A percentile compares a stretch with the other conserved stretches of the same genome.
Conservation (phyloP, 2,888 invertebrate genomes). For the Dyspetes luteomarginatus region DNA sequence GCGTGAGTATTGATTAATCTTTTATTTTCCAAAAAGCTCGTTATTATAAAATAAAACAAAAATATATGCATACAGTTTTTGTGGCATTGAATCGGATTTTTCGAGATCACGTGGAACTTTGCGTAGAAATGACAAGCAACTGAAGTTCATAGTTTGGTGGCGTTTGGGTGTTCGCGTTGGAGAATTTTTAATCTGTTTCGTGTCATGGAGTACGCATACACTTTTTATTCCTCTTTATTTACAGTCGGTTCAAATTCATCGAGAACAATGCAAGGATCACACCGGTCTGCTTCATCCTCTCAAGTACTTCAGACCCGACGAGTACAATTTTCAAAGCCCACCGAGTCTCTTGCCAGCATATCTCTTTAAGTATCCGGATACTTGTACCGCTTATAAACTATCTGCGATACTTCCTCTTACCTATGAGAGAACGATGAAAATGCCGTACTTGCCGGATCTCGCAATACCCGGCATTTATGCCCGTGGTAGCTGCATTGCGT, state of each 20-base stretch:
- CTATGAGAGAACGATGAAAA: slow-evolving; percentile 84
- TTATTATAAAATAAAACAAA: no score
- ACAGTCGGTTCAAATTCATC: slow-evolving; percentile 86
- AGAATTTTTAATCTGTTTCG: not conserved
- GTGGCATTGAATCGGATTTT: no score
- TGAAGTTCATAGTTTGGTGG: no score
- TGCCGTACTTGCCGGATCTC: slow-evolving; percentile 85
- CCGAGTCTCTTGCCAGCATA: slow-evolving; percentile 82
- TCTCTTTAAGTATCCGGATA: slow-evolving; percentile 84
- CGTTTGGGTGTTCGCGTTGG: no score
- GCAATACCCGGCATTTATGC: slow-evolving; percentile 86
- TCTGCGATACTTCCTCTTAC: slow-evolving; percentile 85
- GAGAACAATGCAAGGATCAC: slow-evolving; percentile 87
- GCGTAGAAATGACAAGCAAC: no score
- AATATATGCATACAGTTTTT: no score
- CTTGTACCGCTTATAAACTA: slow-evolving; percentile 86
- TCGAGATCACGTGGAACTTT: no score
- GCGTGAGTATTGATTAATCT: no score
- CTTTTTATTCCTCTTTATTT: slow-evolving; percentile 35
- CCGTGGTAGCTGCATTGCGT: slow-evolving; percentile 85
- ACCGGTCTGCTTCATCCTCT: slow-evolving; percentile 86
- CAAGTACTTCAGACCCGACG: slow-evolving; percentile 85
- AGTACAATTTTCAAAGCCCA: slow-evolving; percentile 85
- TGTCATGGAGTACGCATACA: no score
- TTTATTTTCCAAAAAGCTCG: no score